These are phyloP conservation scores for Furcifer pardalis DNA, from an alignment of 2,797 vertebrate species.

Conservation along the genomic window DNA sequence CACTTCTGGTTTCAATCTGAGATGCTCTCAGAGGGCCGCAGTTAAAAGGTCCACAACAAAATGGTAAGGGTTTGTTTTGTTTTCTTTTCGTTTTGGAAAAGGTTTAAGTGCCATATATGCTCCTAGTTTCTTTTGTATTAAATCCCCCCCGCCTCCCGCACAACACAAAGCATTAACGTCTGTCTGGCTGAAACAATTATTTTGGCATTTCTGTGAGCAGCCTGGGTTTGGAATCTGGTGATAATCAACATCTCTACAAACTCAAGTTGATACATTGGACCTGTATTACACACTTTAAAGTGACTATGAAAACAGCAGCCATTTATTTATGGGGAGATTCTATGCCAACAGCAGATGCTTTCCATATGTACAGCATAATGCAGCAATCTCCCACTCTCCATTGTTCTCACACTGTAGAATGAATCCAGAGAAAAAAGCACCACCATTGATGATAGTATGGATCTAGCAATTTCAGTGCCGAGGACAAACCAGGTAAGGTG, in stretches of 20 bases:
- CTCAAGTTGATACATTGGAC: slow-evolving; percentile 63
- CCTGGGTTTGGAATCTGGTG: slow-evolving; percentile 55
- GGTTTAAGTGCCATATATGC: slow-evolving; percentile 64
- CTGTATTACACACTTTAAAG: slow-evolving; percentile 54
- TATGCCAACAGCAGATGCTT: slow-evolving; percentile 65
- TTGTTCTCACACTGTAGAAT: slow-evolving; percentile 65
- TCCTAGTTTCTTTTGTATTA: slow-evolving; percentile 63
- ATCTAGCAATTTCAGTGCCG: slow-evolving; percentile 46
- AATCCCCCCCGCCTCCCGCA: slow-evolving; percentile 60
- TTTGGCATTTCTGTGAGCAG: slow-evolving; percentile 62
- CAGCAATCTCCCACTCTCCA: slow-evolving; percentile 48
- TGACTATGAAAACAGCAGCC: slow-evolving; percentile 49
- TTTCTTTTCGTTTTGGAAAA: slow-evolving; percentile 66
- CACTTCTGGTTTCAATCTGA: slow-evolving; percentile 62
- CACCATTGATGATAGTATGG: slow-evolving; percentile 54
- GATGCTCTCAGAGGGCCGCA: slow-evolving; percentile 54
- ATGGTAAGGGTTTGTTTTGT: slow-evolving; percentile 58
- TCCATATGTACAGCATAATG: slow-evolving; percentile 61
- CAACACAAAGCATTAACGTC: slow-evolving; percentile 60
- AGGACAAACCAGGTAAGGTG: neutral
- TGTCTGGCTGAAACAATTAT: slow-evolving; percentile 54
- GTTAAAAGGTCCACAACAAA: slow-evolving; percentile 64
- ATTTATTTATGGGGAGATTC: slow-evolving; percentile 43
- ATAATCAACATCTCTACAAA: slow-evolving; percentile 59
- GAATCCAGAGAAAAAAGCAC: slow-evolving; percentile 51